These are phyloP conservation scores for Porites cylindrica DNA, from an alignment of 92 coral and sea anemone species.

Conservation along the genomic window DNA sequence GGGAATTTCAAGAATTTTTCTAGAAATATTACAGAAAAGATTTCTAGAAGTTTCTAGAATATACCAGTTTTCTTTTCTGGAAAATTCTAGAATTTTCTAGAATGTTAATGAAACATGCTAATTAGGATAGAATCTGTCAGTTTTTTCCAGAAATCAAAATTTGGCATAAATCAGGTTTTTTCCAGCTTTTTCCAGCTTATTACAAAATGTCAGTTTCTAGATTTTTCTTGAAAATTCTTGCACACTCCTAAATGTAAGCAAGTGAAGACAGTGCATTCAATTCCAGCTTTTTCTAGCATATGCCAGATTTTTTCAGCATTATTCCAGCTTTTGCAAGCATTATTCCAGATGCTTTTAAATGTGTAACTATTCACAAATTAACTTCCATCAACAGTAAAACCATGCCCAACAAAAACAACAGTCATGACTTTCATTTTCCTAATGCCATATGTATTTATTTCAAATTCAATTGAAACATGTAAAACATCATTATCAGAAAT, in stretches of 20 bases:
- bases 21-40: conserved; percentile 18
- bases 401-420: no score
- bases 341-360: no score
- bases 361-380: no score
- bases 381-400: no score
- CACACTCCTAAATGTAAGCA: neutral
- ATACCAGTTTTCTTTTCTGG: conserved; percentile 33
- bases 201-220: conserved; percentile 1
- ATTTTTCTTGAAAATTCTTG: conserved; percentile 1
- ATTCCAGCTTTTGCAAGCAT: conserved; percentile 4
- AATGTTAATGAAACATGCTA: conserved; percentile 23
- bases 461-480: no score
- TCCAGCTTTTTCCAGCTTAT: conserved; percentile 30
- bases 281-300: conserved; percentile 19
- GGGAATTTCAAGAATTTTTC: conserved; percentile 25
- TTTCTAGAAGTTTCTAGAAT: conserved; percentile 35
- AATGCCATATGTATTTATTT: no score
- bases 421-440: no score
- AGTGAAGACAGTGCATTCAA: conserved; percentile 1
- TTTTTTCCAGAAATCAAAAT: conserved; percentile 17
- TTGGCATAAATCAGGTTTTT: neutral
- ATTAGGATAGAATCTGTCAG: conserved; percentile 17
- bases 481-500: no score
- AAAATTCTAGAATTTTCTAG: conserved; percentile 31
- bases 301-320: neutral